Evolutionary conservation across 2,113 vertebrate species (phyloP), one percentile per base, ranked within the genome.

Genomic region (Gracilinanus agilis): DNA sequence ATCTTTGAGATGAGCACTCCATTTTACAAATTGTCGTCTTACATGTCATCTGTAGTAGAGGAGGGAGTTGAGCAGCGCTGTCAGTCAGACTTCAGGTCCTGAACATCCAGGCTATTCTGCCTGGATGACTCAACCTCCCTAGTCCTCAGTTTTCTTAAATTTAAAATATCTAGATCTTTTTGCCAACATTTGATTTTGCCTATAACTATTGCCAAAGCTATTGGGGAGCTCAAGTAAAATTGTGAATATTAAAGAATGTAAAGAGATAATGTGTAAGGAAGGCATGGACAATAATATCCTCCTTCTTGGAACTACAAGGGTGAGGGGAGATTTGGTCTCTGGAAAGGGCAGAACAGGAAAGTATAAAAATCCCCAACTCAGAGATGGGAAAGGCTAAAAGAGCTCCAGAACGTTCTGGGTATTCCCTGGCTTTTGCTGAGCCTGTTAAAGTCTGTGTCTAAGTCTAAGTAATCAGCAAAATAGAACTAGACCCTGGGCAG

Each of bases 121-220:
- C 40, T 53, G 5, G 49, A 49, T 49, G 0, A 44, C 54, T 75
- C 54, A 9, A 8, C 1, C 12, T 56, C 67, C 44, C 88, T 19
- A 24, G 92, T 34, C 40, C 56, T 95, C 61, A 44, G 88, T 90
- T 92, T 94, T 92, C 91, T 54, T 90, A 21, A 1, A 75, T 58
- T 40, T 34, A 9, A 89, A 92, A 67, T 83, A 83, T 83, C 16
- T 83, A 21, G n/a, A 83, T 7, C 34, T 40, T 40, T 40, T 83
- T 40, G 7, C 40, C n/a, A 19, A 75, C 19, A 19, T 75, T 83
- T 83, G 67, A 2, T 23, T 83, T 83, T 83, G 19, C n/a, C 21
- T 40, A 40, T 83, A n/a, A 75, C 34, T 4, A n/a, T n/a, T n/a
- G n/a, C 6, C 34, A 40, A 23, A 9, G 6, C 16, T 83, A 40